A percentile compares a stretch with the other conserved stretches of the same genome.
Conservation (phyloP, 2,113 vertebrate species). For the Balaenoptera acutorostrata region DNA sequence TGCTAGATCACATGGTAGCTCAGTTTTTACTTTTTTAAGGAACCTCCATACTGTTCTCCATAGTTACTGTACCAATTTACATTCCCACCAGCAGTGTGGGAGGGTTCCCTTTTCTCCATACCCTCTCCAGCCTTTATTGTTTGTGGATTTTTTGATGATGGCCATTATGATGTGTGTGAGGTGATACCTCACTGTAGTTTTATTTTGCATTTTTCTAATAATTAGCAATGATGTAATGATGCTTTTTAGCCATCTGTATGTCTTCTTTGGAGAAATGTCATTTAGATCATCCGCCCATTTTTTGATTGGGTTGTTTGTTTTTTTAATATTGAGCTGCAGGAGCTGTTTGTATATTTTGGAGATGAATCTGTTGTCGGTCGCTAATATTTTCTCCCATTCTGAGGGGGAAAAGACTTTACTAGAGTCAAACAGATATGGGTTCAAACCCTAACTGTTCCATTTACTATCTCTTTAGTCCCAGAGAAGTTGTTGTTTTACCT, state of each 20-base stretch:
- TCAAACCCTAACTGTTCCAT: not conserved
- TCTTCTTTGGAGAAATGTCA: not conserved
- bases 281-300: not conserved
- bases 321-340: not conserved
- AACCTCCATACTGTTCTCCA: not conserved
- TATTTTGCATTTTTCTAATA: not conserved
- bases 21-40: not conserved
- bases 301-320: not conserved
- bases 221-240: not conserved
- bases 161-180: not conserved
- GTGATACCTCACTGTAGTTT: not conserved
- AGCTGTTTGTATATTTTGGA: not conserved
- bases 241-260: not conserved
- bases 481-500: slow-evolving; percentile 29
- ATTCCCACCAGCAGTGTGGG: not conserved
- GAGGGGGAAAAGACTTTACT: not conserved
- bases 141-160: not conserved
- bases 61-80: not conserved
- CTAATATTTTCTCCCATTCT: not conserved
- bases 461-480: not conserved
- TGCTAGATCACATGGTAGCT: not conserved
- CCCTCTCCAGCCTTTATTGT: not conserved
- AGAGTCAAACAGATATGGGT: not conserved
- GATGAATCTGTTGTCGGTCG: not conserved
- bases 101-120: not conserved